A percentile compares a stretch with the other conserved stretches of the same genome.
Evolutionary conservation across 1,140 invertebrate species (phyloP).

Genomic region (Plectus sambesii): DNA sequence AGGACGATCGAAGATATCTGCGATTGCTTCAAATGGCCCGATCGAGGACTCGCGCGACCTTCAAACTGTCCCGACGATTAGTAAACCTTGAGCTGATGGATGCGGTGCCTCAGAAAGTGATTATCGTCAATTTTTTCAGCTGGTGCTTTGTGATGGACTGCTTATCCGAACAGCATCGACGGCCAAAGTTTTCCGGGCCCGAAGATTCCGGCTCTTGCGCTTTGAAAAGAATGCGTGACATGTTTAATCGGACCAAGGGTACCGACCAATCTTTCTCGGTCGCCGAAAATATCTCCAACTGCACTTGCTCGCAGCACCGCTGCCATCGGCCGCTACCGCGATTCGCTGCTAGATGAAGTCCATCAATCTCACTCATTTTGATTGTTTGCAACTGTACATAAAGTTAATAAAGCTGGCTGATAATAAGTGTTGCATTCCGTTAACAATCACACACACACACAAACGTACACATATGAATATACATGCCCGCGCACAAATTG

Average conservation of each 20-base stretch:
- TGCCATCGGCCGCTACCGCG: constrained; percentile 31
- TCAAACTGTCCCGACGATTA: constrained; percentile 30
- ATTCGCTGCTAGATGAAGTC: constrained; percentile 18
- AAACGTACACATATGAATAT: too few species aligned
- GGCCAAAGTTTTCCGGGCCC: constrained; percentile 33
- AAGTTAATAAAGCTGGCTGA: too few species aligned
- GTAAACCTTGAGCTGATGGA: constrained; percentile 20
- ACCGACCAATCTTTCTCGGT: constrained; percentile 27
- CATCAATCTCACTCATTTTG: too few species aligned
- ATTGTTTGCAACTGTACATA: too few species aligned
- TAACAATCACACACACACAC: too few species aligned
- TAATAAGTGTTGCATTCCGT: too few species aligned
- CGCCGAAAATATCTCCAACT: constrained; percentile 34
- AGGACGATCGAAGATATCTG: constrained; percentile 36
- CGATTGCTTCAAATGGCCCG: constrained; percentile 22
- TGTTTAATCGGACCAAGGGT: constrained; percentile 26
- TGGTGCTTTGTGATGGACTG: constrained; percentile 30
- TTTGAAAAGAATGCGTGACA: constrained; percentile 15
- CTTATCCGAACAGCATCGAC: constrained; percentile 32
- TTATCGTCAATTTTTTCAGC: constrained; percentile 21
- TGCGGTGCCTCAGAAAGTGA: background rate
- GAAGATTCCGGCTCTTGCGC: constrained; percentile 27
- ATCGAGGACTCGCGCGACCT: constrained; percentile 31
- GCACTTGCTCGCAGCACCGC: constrained; percentile 35
- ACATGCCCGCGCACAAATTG: too few species aligned